Evolutionary conservation across 2,113 vertebrate genomes (phyloP).

Genomic region (Xiphophorus hellerii): DNA sequence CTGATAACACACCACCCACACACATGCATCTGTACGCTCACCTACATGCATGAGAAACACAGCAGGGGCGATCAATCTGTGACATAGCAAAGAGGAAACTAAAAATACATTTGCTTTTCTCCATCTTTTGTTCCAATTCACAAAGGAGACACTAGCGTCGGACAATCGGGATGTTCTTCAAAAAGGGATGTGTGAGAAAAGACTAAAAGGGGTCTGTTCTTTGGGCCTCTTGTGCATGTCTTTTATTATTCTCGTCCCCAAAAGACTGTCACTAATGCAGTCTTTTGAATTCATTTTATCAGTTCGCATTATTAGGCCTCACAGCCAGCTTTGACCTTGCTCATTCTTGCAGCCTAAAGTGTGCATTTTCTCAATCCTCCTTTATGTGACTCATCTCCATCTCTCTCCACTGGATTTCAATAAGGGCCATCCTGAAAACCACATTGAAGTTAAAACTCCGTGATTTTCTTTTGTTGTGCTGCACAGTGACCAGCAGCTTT

Average conservation of each 20-base stretch:
- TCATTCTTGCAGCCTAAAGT: constrained; percentile 47
- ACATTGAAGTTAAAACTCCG: constrained; percentile 13
- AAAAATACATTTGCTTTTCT: constrained; percentile 25
- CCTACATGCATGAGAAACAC: constrained; percentile 23
- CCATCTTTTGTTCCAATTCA: constrained; percentile 18
- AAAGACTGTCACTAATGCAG: constrained; percentile 59
- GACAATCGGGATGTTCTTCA: constrained; percentile 31
- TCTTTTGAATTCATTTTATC: constrained; percentile 68
- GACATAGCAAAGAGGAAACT: constrained; percentile 12
- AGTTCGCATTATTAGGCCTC: constrained; percentile 53
- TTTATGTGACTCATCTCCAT: constrained; percentile 26
- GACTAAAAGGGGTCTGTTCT: constrained; percentile 48
- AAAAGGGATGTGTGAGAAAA: constrained; percentile 21
- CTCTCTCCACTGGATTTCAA: constrained; percentile 30
- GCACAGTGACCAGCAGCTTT: neutral
- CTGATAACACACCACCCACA: constrained; percentile 28
- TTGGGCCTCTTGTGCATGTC: constrained; percentile 34
- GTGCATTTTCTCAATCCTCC: constrained; percentile 41
- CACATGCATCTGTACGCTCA: constrained; percentile 20
- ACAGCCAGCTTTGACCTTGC: constrained; percentile 71
- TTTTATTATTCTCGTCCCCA: constrained; percentile 63
- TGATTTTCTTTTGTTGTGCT: neutral
- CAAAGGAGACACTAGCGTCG: constrained; percentile 9
- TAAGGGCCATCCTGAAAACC: neutral
- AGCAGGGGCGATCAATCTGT: constrained; percentile 24